phyloP scores from a whole-genome alignment of 2,888 invertebrate species.

The Pandemis heparana region DNA sequence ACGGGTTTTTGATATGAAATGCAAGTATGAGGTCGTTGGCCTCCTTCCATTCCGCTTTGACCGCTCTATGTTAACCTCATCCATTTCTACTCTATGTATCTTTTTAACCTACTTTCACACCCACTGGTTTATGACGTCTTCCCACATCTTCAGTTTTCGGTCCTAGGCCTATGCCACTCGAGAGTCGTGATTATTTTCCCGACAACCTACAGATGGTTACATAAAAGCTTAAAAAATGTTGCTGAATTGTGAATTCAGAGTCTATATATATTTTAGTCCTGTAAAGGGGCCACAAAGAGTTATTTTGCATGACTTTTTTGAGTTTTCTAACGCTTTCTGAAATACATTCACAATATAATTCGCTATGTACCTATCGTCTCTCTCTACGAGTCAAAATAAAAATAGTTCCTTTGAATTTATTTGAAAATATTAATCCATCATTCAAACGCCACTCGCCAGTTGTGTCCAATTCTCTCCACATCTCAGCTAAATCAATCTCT shows the following conservation, averaged over 20 bases:
- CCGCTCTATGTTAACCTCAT: background rate
- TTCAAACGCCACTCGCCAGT: background rate
- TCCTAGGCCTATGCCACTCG: too few species aligned
- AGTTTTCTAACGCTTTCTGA: too few species aligned
- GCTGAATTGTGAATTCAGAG: too few species aligned
- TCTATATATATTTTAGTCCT: too few species aligned
- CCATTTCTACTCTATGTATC: background rate
- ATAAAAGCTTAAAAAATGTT: too few species aligned
- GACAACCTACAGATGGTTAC: background rate
- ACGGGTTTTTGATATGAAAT: slow-evolving; percentile 1
- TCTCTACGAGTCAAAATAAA: too few species aligned
- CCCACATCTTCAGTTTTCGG: background rate
- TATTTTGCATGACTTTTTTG: too few species aligned
- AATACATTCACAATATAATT: too few species aligned
- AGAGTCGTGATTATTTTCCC: background rate
- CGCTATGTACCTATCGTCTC: too few species aligned
- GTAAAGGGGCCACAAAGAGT: too few species aligned
- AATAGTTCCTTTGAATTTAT: background rate
- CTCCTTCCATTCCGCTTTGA: background rate
- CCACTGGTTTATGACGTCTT: background rate
- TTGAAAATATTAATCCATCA: background rate
- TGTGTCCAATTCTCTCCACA: background rate
- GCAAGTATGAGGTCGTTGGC: background rate
- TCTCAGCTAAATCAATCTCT: background rate
- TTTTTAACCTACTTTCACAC: background rate